Evolutionary conservation across 37 sponge, comb jelly and placozoan species (phyloP).

Genomic region (Ianthella basta): DNA sequence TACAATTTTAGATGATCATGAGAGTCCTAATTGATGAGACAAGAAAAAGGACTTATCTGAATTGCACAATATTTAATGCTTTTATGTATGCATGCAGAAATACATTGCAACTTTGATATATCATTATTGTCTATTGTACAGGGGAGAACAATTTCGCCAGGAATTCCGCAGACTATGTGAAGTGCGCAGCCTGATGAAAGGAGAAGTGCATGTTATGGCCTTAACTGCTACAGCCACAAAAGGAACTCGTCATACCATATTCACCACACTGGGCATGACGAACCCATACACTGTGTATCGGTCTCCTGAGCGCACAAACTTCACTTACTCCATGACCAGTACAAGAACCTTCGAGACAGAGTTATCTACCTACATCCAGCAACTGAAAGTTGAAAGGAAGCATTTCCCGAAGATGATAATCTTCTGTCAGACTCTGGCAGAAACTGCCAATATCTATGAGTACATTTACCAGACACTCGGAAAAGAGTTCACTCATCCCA

Average conservation of each 20-base stretch:
- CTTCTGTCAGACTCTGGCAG: slow-evolving; percentile 23
- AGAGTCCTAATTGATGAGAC: too few species aligned
- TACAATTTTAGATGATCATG: too few species aligned
- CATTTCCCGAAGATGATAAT: slow-evolving; percentile 26
- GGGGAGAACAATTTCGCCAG: slow-evolving; percentile 34
- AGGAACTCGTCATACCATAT: not conserved
- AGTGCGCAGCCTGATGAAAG: slow-evolving; percentile 36
- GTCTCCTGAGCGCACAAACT: slow-evolving; percentile 12
- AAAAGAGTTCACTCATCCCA: slow-evolving; percentile 19
- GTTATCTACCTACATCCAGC: not conserved
- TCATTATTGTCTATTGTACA: not conserved
- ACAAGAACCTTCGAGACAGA: not conserved
- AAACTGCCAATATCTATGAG: slow-evolving; percentile 27
- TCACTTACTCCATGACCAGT: slow-evolving; percentile 23
- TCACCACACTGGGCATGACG: slow-evolving; percentile 24
- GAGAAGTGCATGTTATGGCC: slow-evolving; percentile 38
- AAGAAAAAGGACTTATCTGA: too few species aligned
- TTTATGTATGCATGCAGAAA: too few species aligned
- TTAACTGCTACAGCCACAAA: slow-evolving; percentile 48
- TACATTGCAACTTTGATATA: too few species aligned
- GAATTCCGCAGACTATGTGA: slow-evolving; percentile 25
- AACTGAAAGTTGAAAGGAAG: not conserved
- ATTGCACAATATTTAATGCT: too few species aligned
- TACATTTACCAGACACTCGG: slow-evolving; percentile 13
- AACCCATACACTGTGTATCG: slow-evolving; percentile 16